phyloP scores from a whole-genome alignment of 2,113 vertebrate species.

The Passerina amoena region DNA sequence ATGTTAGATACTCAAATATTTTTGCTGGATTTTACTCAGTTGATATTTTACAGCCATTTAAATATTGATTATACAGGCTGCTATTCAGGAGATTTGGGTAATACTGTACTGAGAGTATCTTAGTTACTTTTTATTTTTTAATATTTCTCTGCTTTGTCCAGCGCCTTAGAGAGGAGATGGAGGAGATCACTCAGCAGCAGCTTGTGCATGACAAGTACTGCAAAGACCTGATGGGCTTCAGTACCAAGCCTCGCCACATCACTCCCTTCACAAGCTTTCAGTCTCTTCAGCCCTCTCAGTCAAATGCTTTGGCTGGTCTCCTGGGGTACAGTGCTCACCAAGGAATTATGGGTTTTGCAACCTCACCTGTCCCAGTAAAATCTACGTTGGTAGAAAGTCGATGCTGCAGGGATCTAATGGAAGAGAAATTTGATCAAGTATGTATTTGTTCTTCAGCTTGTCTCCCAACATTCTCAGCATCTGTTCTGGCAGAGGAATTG shows the following conservation, averaged over 20 bases:
- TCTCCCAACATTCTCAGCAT: background rate
- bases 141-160: constrained; percentile 23
- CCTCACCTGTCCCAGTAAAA: constrained; percentile 87
- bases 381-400: constrained; percentile 92
- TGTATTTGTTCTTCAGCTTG: background rate
- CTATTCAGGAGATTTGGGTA: background rate
- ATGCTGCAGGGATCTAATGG: constrained; percentile 96
- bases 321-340: constrained; percentile 92
- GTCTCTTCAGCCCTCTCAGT: constrained; percentile 93
- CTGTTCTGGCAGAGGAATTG: background rate
- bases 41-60: background rate
- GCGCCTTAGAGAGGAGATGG: constrained; percentile 98
- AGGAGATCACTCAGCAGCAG: constrained; percentile 98
- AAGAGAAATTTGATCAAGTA: constrained; percentile 96
- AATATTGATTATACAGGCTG: background rate
- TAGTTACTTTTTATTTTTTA: background rate
- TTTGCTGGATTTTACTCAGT: background rate
- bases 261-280: constrained; percentile 97
- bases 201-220: constrained; percentile 97
- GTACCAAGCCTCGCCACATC: constrained; percentile 94
- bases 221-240: constrained; percentile 95
- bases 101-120: background rate
- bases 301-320: constrained; percentile 92
- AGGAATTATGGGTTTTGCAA: constrained; percentile 89
- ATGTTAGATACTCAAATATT: background rate